phyloP scores from a whole-genome alignment of 2,797 vertebrate species.

The Lepidocolaptes lacrymiger region DNA sequence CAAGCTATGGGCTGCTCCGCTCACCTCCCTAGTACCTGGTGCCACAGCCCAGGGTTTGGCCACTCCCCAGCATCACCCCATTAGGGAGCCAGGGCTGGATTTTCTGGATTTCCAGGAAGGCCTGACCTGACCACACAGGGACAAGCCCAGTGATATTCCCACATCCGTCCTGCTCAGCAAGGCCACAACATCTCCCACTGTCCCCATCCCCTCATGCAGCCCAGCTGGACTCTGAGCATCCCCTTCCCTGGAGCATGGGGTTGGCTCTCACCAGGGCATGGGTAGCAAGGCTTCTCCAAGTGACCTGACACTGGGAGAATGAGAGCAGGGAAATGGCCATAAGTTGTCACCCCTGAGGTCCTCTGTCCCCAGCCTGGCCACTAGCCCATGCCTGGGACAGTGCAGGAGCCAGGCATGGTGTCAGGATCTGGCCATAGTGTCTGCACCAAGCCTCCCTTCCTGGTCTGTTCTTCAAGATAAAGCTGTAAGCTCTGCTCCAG shows the following conservation, averaged over 20 bases:
- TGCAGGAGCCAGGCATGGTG: not conserved
- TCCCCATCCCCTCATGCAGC: not conserved
- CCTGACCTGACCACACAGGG: not conserved
- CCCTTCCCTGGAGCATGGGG: accelerated
- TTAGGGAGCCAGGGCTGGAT: not conserved
- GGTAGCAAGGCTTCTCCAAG: not conserved
- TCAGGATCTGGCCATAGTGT: not conserved
- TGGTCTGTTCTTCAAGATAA: not conserved
- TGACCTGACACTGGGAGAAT: not conserved
- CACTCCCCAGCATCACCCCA: not conserved
- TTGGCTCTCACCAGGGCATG: not conserved
- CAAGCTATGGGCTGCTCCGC: not conserved
- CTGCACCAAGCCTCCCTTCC: not conserved
- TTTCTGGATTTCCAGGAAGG: conserved; percentile 43
- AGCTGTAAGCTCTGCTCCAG: not conserved
- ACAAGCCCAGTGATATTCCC: not conserved
- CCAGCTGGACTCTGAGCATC: not conserved
- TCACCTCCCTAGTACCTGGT: accelerated
- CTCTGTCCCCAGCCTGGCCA: not conserved
- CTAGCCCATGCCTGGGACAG: not conserved
- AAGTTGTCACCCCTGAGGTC: accelerated
- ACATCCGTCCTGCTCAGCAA: not conserved
- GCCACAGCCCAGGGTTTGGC: not conserved
- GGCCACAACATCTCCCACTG: accelerated
- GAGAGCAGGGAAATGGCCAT: not conserved